phyloP scores from a whole-genome alignment of 2,113 vertebrate genomes.

The Catharus bicknelli region DNA sequence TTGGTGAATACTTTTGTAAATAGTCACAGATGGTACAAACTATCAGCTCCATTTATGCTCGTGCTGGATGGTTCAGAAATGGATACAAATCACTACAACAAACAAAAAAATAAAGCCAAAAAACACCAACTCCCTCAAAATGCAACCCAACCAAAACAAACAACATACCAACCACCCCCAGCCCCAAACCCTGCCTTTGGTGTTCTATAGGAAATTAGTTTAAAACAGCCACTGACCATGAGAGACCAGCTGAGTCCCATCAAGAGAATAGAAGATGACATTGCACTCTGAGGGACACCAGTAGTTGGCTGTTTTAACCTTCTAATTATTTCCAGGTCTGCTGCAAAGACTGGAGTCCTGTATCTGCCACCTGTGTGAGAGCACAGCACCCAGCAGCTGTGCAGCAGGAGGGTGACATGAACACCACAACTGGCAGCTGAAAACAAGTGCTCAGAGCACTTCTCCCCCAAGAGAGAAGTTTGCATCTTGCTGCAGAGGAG shows the following conservation, averaged over 20 bases:
- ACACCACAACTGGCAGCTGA: background rate
- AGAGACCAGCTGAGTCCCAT: background rate
- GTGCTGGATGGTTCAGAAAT: background rate
- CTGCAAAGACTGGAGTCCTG: background rate
- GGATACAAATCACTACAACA: background rate
- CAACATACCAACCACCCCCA: accelerated
- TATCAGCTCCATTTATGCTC: background rate
- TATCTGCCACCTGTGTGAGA: background rate
- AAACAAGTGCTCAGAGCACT: background rate
- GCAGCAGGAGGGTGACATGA: background rate
- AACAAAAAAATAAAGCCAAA: background rate
- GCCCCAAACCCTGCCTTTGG: accelerated
- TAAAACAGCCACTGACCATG: background rate
- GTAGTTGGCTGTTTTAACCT: background rate
- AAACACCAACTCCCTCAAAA: background rate
- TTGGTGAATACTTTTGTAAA: background rate
- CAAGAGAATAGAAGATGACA: background rate
- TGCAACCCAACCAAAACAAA: background rate
- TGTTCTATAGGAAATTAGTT: background rate
- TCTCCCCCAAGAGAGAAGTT: background rate
- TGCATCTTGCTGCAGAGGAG: background rate
- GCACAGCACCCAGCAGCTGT: background rate
- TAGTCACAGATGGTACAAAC: background rate
- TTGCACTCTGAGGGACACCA: background rate
- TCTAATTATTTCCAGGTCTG: background rate